These are phyloP conservation scores for Syngnathus floridae DNA, from an alignment of 2,113 vertebrate species.

Conservation along the genomic window DNA sequence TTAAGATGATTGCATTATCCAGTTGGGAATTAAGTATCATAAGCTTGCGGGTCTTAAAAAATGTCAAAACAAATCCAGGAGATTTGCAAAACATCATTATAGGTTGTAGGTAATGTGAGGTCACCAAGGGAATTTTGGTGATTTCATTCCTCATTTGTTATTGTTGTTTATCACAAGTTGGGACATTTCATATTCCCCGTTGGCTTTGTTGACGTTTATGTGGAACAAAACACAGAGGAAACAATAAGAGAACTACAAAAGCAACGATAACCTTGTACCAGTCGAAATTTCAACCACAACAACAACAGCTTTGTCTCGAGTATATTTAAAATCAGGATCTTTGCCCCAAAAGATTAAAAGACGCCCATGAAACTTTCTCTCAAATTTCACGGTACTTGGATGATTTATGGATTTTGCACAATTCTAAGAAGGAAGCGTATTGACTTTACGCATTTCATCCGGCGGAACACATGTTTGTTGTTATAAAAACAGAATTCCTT, in stretches of 20 bases:
- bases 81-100: too few species aligned
- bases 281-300: neutral
- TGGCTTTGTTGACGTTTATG: constrained; percentile 1
- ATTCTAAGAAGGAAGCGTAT: neutral
- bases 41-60: too few species aligned
- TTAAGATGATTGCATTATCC: too few species aligned
- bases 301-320: neutral
- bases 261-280: neutral
- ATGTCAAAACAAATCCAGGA: too few species aligned
- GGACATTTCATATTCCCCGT: neutral
- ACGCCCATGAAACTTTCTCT: constrained; percentile 3
- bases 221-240: neutral
- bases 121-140: neutral
- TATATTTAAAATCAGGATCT: too few species aligned
- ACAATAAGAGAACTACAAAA: neutral
- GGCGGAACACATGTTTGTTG: neutral
- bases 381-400: constrained; percentile 5
- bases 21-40: too few species aligned
- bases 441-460: neutral
- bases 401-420: constrained; percentile 6
- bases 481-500: neutral
- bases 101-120: neutral
- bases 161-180: neutral
- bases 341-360: neutral
- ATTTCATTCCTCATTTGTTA: neutral